Evolutionary conservation across 2,888 invertebrate genomes (phyloP), one percentile per base, ranked within the genome.

Genomic region (Falcaria lacertinaria): DNA sequence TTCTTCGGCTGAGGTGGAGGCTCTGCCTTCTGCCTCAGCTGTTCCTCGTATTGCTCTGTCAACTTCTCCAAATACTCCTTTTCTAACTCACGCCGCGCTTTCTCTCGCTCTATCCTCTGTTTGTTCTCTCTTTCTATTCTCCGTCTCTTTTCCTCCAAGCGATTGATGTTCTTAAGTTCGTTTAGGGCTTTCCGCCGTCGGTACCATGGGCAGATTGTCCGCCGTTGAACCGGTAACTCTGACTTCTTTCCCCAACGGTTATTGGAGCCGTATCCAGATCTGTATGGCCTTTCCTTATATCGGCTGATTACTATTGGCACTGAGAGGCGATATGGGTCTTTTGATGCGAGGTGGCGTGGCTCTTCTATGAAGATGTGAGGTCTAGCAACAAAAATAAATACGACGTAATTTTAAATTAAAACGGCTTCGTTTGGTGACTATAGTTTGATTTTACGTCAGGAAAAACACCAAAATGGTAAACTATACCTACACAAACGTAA

Each of bases 331-430:
- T 7, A 3, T 28, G 11, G 11, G 3, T 28, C 53, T 37, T 72
- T 42, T 2, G 74, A 65, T 11, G 67, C 50, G 3, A 71, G 47
- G 7, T 47, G 52, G 7, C 41, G 57, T 36, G 66, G 60, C 19
- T 68, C 55, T 39, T 66, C 66, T 39, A 70, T 42, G 42, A 47
- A 52, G 2, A 69, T 45, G 40, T 45, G 54, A 1, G 72, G 70
- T 50, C 77, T 79, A 67, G 15, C 41, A 17, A 25, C 4, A 61
- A 56, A 7, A 28, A 4, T 17, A 25, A 8, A 37, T 15, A 28
- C 13, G 33, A 14, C 4, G 3, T 14, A 33, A 14, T 15, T 15
- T 33, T 4, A 19, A 19, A 19, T 19, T 19, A 19, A 19, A 19
- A 19, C 19, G 3, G 19, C n/a, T n/a, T n/a, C n/a, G n/a, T n/a